Base-by-base conservation (phyloP, 1,140 invertebrate species). In the Liolophura sinensis region DNA sequence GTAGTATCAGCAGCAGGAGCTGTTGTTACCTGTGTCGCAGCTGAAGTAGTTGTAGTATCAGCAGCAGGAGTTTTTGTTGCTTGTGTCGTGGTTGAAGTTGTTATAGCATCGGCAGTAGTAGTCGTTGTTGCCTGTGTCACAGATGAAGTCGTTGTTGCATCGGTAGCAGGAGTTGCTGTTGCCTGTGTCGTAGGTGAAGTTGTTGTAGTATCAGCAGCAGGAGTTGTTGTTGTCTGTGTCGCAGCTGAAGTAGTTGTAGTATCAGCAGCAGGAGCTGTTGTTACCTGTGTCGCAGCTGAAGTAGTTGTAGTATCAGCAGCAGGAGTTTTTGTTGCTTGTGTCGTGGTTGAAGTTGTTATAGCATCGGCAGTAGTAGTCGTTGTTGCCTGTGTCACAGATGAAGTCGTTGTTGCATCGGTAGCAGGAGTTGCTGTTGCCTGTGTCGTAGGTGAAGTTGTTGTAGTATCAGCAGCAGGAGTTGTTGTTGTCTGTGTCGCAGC, bases 101-200 rank as follows among this genome's bases (percentile, higher is more conserved):
- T 40, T 40, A 9, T 40, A 40, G 3, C 9, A 40, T 5, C 31
- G 9, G 31, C 31, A 40, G 31, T 9, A 9, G 3, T 40, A 40
- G 31, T 9, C 3, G 31, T 3, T 40, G 31, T 40, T 40, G 31
- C 31, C 3, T 40, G 31, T 40, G 31, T 40, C 9, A 9, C 9
- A 40, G 31, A 5, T 40, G 9, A 40, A 5, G 31, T 40, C 9
- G 31, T 40, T 40, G 31, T 40, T 40, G 31, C 9, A 40, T 3
- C 9, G 9, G 3, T 47, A 65, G 52, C 40, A 60, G 54, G 3
- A 40, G n/a, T n/a, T n/a, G n/a, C n/a, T n/a, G n/a, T n/a, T n/a
- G n/a, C n/a, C n/a, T n/a, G n/a, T n/a, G n/a, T n/a, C n/a, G 63
- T 47, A 60, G 63, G 31, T 31, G 63, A 62, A 6, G 63, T 60